Evolutionary conservation across 2,888 invertebrate genomes (phyloP).

Genomic region (Quadroppia sp.): DNA sequence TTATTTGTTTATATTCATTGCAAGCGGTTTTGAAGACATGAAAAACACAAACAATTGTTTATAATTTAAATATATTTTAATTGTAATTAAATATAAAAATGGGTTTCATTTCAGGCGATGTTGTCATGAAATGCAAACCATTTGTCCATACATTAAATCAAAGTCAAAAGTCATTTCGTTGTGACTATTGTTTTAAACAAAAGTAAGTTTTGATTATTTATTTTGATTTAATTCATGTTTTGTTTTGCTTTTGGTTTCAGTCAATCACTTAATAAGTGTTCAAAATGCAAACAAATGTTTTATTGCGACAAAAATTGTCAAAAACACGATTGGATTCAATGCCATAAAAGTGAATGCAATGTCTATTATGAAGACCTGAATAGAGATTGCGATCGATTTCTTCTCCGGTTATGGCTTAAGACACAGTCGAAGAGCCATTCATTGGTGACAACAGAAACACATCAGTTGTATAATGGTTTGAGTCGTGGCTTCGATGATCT

Average conservation of each 20-base stretch:
- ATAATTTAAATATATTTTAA: not conserved
- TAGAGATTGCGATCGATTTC: constrained; percentile 39
- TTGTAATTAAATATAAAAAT: not conserved
- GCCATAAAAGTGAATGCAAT: constrained; percentile 46
- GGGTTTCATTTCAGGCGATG: constrained; percentile 61
- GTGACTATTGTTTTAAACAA: constrained; percentile 68
- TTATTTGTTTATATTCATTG: too few relatives aligned
- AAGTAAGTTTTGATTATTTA: constrained; percentile 58
- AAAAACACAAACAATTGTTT: too few relatives aligned
- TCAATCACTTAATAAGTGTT: constrained; percentile 61
- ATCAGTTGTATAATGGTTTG: constrained; percentile 1
- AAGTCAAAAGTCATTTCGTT: constrained; percentile 65
- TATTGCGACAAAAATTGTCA: constrained; percentile 80
- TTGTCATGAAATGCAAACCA: constrained; percentile 68
- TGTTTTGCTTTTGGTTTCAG: constrained; percentile 45
- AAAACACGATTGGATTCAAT: constrained; percentile 47
- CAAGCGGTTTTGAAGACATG: too few relatives aligned
- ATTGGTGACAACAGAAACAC: not conserved
- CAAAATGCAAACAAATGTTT: constrained; percentile 73
- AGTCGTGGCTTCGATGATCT: constrained; percentile 35
- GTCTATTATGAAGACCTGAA: constrained; percentile 11
- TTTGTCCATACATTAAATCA: constrained; percentile 69
- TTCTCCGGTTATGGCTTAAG: constrained; percentile 37
- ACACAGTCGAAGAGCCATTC: not conserved
- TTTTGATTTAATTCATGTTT: not conserved